These are phyloP conservation scores for Dascillus cervinus DNA, from an alignment of 2,888 invertebrate genomes.

Conservation along the genomic window DNA sequence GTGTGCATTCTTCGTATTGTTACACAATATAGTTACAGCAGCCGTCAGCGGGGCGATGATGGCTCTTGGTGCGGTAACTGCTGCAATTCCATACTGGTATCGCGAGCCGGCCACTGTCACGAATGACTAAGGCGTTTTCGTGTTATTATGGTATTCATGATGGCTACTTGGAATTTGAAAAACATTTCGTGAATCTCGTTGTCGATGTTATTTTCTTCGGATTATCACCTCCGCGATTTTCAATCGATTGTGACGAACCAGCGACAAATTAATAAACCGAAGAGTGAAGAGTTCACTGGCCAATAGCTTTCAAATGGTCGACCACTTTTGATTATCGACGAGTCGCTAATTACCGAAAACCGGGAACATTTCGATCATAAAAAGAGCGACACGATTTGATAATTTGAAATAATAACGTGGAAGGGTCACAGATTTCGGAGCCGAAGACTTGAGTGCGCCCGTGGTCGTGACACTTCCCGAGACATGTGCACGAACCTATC, in stretches of 20 bases:
- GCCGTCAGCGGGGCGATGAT: slow-evolving; percentile 22
- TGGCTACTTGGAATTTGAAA: slow-evolving; percentile 21
- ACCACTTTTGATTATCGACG: too few species aligned
- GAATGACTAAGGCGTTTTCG: slow-evolving; percentile 21
- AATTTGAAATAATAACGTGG: slow-evolving; percentile 37
- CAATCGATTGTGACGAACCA: too few species aligned
- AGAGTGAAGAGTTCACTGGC: too few species aligned
- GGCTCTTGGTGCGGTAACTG: slow-evolving; percentile 12
- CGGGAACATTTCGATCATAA: too few species aligned
- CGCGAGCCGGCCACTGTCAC: slow-evolving; percentile 22
- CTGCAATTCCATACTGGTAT: slow-evolving; percentile 12
- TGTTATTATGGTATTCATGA: slow-evolving; percentile 22
- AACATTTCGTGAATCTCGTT: slow-evolving; percentile 20
- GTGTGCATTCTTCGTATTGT: slow-evolving; percentile 17
- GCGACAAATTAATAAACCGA: too few species aligned
- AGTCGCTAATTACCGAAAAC: too few species aligned
- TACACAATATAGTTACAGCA: slow-evolving; percentile 25
- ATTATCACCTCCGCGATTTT: too few species aligned
- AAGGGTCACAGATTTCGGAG: slow-evolving; percentile 32
- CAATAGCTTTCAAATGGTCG: too few species aligned
- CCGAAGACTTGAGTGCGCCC: slow-evolving; percentile 21
- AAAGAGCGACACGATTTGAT: slow-evolving; percentile 25
- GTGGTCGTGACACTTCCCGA: slow-evolving; percentile 33
- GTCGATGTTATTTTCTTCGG: slow-evolving; percentile 2
- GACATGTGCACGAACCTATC: slow-evolving; percentile 33